Percentiles rank a stretch among this genome's conserved stretches.
Evolutionary conservation across 2,888 invertebrate genomes (phyloP).

Genomic region (Amorpha juglandis): DNA sequence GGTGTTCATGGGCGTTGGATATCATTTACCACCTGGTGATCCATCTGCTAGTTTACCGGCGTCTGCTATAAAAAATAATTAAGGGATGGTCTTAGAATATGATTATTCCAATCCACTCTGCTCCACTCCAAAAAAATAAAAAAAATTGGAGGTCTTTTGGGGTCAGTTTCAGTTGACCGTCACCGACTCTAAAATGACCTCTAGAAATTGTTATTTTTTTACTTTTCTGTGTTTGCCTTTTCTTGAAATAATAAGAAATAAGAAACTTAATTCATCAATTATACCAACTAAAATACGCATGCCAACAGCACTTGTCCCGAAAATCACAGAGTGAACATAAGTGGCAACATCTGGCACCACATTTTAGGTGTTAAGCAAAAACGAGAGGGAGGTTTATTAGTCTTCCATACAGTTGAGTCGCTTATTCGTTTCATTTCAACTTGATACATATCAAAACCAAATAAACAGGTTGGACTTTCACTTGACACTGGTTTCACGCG

Average conservation of each 20-base stretch:
- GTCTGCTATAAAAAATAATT: too few relatives aligned
- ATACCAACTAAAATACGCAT: background rate
- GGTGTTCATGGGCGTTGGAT: too few relatives aligned
- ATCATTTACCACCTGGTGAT: too few relatives aligned
- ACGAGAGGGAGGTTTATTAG: background rate
- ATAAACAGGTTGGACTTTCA: constrained; percentile 22
- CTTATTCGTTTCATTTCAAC: constrained; percentile 15
- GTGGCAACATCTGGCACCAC: background rate
- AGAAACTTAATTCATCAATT: background rate
- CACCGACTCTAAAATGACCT: too few relatives aligned
- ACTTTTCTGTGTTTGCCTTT: too few relatives aligned
- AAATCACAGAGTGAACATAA: background rate
- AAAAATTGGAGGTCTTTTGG: too few relatives aligned
- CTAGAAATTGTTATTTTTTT: background rate
- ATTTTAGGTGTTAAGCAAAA: background rate
- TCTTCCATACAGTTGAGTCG: background rate
- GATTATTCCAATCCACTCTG: too few relatives aligned
- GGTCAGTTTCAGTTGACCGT: too few relatives aligned
- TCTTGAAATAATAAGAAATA: background rate
- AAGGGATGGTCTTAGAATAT: too few relatives aligned
- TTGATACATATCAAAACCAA: background rate
- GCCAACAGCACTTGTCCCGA: background rate
- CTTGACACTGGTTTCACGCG: background rate
- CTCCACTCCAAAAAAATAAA: too few relatives aligned
- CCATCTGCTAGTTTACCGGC: too few relatives aligned